phyloP scores from a whole-genome alignment of 2,797 vertebrate species.

The Centroberyx gerrardi region DNA sequence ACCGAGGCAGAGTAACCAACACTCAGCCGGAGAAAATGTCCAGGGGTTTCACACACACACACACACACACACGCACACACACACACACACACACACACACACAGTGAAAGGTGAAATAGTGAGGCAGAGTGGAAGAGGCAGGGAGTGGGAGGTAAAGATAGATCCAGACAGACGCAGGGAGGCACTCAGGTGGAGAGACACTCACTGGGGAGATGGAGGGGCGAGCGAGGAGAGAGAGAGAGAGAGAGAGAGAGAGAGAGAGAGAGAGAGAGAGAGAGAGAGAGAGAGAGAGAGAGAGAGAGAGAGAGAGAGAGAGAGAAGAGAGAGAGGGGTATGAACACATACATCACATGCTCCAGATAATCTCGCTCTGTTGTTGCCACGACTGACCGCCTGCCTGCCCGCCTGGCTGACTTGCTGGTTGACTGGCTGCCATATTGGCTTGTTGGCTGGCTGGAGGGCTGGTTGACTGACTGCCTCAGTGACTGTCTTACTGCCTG shows the following conservation, averaged over 20 bases:
- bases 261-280: neutral
- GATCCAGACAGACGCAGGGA: conserved; percentile 23
- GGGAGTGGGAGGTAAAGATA: conserved; percentile 39
- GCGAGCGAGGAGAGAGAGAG: neutral
- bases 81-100: conserved; percentile 17
- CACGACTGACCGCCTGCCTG: conserved; percentile 29
- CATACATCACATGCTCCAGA: conserved; percentile 72
- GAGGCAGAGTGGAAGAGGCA: conserved; percentile 60
- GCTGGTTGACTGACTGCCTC: no score
- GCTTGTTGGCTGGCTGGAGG: neutral
- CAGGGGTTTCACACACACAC: conserved; percentile 39
- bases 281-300: neutral
- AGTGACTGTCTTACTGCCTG: neutral
- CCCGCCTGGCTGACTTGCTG: neutral
- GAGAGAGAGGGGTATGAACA: conserved; percentile 48
- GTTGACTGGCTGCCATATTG: neutral
- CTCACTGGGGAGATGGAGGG: conserved; percentile 15
- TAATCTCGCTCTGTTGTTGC: conserved; percentile 56
- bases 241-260: neutral
- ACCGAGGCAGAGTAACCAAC: conserved; percentile 21
- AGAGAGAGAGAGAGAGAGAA: neutral
- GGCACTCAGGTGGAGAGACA: conserved; percentile 53
- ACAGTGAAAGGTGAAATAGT: conserved; percentile 32
- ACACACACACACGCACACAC: conserved; percentile 24
- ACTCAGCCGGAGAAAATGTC: conserved; percentile 39